Evolutionary conservation across 2,888 invertebrate genomes (phyloP).

Genomic region (Andrena flavipes): DNA sequence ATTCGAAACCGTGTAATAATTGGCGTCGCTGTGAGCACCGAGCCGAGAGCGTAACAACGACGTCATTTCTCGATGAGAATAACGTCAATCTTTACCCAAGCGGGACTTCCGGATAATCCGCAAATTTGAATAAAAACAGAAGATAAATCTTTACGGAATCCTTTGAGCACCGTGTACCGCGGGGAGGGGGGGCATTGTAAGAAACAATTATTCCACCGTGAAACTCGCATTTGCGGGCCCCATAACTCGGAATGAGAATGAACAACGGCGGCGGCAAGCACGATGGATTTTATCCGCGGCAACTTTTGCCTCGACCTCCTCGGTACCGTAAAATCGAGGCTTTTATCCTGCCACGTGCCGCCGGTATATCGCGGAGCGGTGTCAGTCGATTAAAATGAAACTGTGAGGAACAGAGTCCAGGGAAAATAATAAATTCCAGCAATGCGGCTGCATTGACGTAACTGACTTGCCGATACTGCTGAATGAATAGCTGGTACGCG

Average conservation of each 20-base stretch:
- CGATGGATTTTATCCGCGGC: not conserved
- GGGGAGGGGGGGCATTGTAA: too few relatives aligned
- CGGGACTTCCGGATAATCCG: too few relatives aligned
- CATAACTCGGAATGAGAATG: not conserved
- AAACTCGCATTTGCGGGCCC: too few relatives aligned
- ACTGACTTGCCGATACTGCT: not conserved
- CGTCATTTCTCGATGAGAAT: too few relatives aligned
- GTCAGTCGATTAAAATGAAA: slow-evolving; percentile 40
- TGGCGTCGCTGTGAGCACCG: too few relatives aligned
- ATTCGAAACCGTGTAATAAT: too few relatives aligned
- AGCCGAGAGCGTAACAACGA: too few relatives aligned
- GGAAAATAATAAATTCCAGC: slow-evolving; percentile 39
- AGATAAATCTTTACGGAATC: too few relatives aligned
- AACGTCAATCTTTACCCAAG: too few relatives aligned
- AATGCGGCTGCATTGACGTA: slow-evolving; percentile 11
- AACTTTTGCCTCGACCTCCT: not conserved
- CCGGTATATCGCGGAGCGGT: not conserved
- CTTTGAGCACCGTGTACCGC: too few relatives aligned
- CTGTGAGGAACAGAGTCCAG: slow-evolving; percentile 17
- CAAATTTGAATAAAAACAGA: too few relatives aligned
- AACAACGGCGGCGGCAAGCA: not conserved
- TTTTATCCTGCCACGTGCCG: slow-evolving; percentile 22
- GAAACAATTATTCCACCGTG: too few relatives aligned
- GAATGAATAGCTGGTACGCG: slow-evolving; percentile 12
- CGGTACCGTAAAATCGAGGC: not conserved